Conservation (phyloP, 1,140 invertebrate species). For the Lasaia peninsularis region DNA sequence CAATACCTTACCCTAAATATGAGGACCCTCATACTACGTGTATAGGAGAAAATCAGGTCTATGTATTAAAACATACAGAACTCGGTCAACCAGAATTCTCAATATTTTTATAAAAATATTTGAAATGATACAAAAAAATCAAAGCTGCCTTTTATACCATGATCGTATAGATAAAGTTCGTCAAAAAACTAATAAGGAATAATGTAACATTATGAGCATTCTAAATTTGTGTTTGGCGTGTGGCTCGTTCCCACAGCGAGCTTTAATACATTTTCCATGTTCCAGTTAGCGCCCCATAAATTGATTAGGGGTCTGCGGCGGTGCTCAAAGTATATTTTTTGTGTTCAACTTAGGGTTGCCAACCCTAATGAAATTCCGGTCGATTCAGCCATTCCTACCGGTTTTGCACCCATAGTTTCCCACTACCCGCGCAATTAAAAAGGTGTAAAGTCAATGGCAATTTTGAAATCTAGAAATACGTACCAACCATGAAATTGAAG, state of each 20-base stretch:
- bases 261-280: constrained; percentile 76
- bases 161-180: constrained; percentile 25
- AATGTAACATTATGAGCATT: constrained; percentile 49
- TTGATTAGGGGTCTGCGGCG: constrained; percentile 70
- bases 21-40: no score
- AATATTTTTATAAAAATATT: neutral
- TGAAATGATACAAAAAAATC: neutral
- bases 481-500: no score
- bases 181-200: constrained; percentile 21
- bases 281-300: constrained; percentile 76
- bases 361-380: neutral
- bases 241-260: constrained; percentile 65
- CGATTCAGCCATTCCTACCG: neutral
- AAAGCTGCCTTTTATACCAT: neutral
- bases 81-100: neutral
- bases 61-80: neutral
- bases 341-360: constrained; percentile 1
- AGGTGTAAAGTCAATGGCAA: no score
- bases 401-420: neutral
- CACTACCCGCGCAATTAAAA: no score
- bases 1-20: no score
- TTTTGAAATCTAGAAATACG: no score
- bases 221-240: constrained; percentile 51
- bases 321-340: constrained; percentile 63
- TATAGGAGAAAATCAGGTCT: no score